Conservation (phyloP, 2,888 invertebrate genomes). For the Myopa testacea region DNA sequence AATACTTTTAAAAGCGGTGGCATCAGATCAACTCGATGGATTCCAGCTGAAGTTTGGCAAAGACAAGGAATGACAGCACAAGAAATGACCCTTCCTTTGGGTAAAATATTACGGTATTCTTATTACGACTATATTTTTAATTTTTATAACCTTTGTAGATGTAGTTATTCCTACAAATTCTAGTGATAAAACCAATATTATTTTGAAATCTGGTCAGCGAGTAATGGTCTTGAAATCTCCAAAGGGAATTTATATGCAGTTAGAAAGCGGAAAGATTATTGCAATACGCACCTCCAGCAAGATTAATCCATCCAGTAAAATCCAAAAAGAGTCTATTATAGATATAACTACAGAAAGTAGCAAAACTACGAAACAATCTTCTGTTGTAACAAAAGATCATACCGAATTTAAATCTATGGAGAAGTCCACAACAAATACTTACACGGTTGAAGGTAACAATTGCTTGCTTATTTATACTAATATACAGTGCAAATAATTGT, state of each 20-base stretch:
- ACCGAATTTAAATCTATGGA: conserved; percentile 11
- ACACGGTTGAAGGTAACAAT: conserved; percentile 1
- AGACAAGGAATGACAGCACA: conserved; percentile 95
- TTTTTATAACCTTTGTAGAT: conserved; percentile 69
- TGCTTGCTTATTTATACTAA: not conserved
- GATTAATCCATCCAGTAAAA: conserved; percentile 55
- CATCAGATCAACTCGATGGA: conserved; percentile 77
- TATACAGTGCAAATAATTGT: too few species aligned
- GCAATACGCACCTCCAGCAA: conserved; percentile 76
- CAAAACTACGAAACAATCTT: conserved; percentile 13
- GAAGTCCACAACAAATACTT: not conserved
- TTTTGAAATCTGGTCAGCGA: conserved; percentile 92
- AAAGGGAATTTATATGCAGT: conserved; percentile 95
- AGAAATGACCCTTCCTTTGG: conserved; percentile 91
- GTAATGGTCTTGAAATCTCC: conserved; percentile 95
- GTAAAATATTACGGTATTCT: conserved; percentile 65
- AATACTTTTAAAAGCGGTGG: conserved; percentile 58
- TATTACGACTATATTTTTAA: not conserved
- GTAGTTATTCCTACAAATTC: conserved; percentile 94
- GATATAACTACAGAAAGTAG: conserved; percentile 59
- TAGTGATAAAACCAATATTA: conserved; percentile 88
- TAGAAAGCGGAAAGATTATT: conserved; percentile 94
- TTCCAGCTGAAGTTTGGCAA: conserved; percentile 91
- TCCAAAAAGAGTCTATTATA: conserved; percentile 59
- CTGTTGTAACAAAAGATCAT: conserved; percentile 1